Evolutionary conservation across 92 coral and sea anemone genomes (phyloP), one percentile per base, ranked within the genome.

Genomic region (Plumapathes pennacea): DNA sequence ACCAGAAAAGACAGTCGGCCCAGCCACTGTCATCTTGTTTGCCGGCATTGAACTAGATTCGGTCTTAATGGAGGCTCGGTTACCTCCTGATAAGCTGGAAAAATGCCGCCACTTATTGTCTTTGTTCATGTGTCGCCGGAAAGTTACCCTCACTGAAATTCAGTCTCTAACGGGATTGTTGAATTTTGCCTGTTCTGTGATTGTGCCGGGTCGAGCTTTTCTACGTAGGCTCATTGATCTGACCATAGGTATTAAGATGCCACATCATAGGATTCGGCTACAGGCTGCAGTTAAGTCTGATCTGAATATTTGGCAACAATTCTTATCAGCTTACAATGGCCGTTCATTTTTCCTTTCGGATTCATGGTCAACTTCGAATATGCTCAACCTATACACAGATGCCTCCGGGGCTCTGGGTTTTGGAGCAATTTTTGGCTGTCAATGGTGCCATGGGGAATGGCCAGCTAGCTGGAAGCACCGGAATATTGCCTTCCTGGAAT

Each of bases 11-110:
- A 54, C 66, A 3, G 19, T 45, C 10, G 79, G 79, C 9, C 81
- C 73, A 6, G 22, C 60, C 19, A 44, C 30, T 17, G 33, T 13
- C 23, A 36, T 71, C 46, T 74, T 71, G 4, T 80, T 80, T 50
- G 82, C 72, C 1, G 87, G 82, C 0, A 72, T 80, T 40, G 87
- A 72, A 33, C 54, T 80, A 2, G 74, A 71, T 32, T 41, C 64
- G 3, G 3, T 23, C 3, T 22, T 17, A 1, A 15, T 40, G 50
- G 69, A 63, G 31, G 86, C 81, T 49, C 80, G 70, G 17, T 46
- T 80, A 48, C 80, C 86, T 20, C 7, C 4, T 4, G 80, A 72
- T 22, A 71, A 80, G 49, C 40, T 53, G 31, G 62, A 17, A 0
- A 80, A 72, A 52, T 80, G 76, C 27, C 13, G 15, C 9, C 10